Base-by-base conservation (phyloP, 2,888 invertebrate species). In the Stegophylla sp. region DNA sequence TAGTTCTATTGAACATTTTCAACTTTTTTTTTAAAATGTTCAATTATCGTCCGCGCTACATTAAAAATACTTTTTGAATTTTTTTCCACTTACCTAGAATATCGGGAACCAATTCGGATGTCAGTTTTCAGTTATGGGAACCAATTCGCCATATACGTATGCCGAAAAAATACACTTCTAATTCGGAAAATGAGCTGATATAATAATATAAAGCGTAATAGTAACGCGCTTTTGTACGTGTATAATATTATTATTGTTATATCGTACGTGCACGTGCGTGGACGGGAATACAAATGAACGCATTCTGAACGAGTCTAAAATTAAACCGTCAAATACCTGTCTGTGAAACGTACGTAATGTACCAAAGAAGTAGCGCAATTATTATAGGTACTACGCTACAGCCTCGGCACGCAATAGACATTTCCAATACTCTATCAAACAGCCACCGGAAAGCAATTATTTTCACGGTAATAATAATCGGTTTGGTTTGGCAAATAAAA, bases 341-440 rank as follows among this genome's bases (percentile, higher is more conserved):
- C 28, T 3, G 53, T 20, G 9, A 28, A 3, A 28, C 63, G 59
- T 12, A 10, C 59, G 59, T 26, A 26, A 59, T 12, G 23, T 12
- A 61, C 15, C n/a, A n/a, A n/a, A n/a, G n/a, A n/a, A n/a, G n/a
- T n/a, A n/a, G n/a, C n/a, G n/a, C n/a, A n/a, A n/a, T n/a, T n/a
- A n/a, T n/a, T n/a, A n/a, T n/a, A n/a, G 1, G 10, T 23, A 17
- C 13, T 10, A 43, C 72, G 4, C n/a, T 5, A 7, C 7, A 23
- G 43, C 17, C 61, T 20, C 10, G 28, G 61, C 74, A 74, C 61
- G 61, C 48, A 45, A 45, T 61, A n/a, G 61, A 61, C n/a, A n/a
- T 74, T 63, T 74, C 61, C 28, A 61, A 74, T 74, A 28, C 20
- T 61, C 45, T 28, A 61, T 48, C 26, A 26, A 34, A 10, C 26